These are phyloP conservation scores for Stenopsyche tienmushanensis DNA, from an alignment of 1,140 invertebrate genomes.

Conservation along the genomic window DNA sequence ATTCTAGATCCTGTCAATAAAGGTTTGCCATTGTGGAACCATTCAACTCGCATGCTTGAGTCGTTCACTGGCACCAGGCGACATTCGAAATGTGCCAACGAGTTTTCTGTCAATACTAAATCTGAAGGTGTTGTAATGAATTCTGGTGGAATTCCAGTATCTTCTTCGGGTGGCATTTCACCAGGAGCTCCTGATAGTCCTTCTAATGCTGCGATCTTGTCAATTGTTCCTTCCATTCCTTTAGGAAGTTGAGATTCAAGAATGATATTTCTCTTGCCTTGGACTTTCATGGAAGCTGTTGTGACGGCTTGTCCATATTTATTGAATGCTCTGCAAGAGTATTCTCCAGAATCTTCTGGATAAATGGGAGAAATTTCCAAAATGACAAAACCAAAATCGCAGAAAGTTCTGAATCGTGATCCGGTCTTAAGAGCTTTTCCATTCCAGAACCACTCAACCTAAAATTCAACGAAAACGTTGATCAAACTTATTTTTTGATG, in stretches of 20 bases:
- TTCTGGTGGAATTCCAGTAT: conserved; percentile 86
- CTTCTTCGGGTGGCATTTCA: conserved; percentile 69
- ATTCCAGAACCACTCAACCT: conserved; percentile 95
- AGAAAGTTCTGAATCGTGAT: conserved; percentile 90
- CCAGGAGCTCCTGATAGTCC: conserved; percentile 70
- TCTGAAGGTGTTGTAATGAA: conserved; percentile 88
- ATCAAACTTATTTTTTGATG: not conserved
- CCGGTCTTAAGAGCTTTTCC: conserved; percentile 86
- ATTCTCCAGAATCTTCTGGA: conserved; percentile 91
- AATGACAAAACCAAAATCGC: conserved; percentile 93
- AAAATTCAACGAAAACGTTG: conserved; percentile 31
- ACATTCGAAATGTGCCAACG: conserved; percentile 90
- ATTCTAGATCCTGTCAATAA: conserved; percentile 83
- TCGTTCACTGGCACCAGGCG: conserved; percentile 87
- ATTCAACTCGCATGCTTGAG: conserved; percentile 90
- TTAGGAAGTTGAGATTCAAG: conserved; percentile 88
- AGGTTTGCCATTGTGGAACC: conserved; percentile 94
- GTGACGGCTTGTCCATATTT: conserved; percentile 93
- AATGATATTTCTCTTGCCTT: conserved; percentile 88
- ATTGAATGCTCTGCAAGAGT: conserved; percentile 86
- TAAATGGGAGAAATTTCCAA: conserved; percentile 93
- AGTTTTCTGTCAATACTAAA: conserved; percentile 82
- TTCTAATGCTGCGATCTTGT: conserved; percentile 91
- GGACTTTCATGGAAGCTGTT: conserved; percentile 86
- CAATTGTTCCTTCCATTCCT: conserved; percentile 90